These are phyloP conservation scores for Ophion obscuratus DNA, from an alignment of 2,888 invertebrate genomes.

Conservation along the genomic window DNA sequence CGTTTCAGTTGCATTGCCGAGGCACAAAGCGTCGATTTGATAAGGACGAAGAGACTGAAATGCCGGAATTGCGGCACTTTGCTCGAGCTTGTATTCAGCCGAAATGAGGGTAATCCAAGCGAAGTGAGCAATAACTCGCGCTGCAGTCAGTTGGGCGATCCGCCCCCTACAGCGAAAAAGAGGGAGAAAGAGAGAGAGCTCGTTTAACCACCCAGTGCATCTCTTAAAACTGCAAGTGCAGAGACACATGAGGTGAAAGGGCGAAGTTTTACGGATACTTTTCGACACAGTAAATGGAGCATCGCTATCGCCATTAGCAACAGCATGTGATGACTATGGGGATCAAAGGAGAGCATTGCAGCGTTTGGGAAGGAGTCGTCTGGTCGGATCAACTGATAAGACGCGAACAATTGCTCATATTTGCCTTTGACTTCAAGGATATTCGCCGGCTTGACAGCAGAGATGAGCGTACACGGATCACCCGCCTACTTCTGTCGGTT, in stretches of 20 bases:
- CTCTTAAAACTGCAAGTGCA: slow-evolving; percentile 24
- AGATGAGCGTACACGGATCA: background rate
- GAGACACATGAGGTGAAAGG: background rate
- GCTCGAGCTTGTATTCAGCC: slow-evolving; percentile 50
- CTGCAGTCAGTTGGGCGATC: slow-evolving; percentile 26
- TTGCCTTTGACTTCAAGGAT: background rate
- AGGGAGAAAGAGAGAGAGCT: background rate
- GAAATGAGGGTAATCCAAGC: slow-evolving; percentile 61
- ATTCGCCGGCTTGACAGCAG: background rate
- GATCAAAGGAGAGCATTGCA: background rate
- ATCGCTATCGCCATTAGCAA: slow-evolving; percentile 45
- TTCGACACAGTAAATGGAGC: slow-evolving; percentile 53
- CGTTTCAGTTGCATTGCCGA: slow-evolving; percentile 15
- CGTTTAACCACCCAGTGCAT: slow-evolving; percentile 51
- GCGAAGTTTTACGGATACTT: slow-evolving; percentile 53
- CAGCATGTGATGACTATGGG: background rate
- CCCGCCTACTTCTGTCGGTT: background rate
- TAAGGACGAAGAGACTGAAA: slow-evolving; percentile 46
- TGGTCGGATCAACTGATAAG: slow-evolving; percentile 6
- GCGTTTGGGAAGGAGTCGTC: background rate
- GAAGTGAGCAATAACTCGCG: slow-evolving; percentile 61
- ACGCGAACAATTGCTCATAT: background rate
- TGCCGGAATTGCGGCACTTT: slow-evolving; percentile 42
- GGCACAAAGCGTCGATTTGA: slow-evolving; percentile 33
- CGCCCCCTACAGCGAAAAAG: background rate